phyloP scores from a whole-genome alignment of 2,888 invertebrate species.

The Melanostoma scalare region DNA sequence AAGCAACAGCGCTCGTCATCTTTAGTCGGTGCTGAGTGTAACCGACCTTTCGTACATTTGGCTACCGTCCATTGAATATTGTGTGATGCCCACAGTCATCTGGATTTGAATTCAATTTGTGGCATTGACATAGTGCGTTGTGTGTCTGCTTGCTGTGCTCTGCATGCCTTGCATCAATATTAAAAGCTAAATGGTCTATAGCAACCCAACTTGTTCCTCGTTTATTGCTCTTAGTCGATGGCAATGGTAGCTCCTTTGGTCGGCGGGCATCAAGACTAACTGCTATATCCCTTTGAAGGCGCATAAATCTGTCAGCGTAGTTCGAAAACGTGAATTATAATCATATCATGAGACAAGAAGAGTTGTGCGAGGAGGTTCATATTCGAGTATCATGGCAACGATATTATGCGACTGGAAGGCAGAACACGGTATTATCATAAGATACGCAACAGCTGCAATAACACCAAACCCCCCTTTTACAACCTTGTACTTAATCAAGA shows the following conservation, averaged over 20 bases:
- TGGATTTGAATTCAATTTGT: constrained; percentile 72
- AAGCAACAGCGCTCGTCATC: constrained; percentile 25
- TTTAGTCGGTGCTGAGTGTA: constrained; percentile 38
- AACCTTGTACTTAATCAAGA: not conserved
- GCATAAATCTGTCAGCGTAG: constrained; percentile 70
- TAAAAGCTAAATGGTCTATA: constrained; percentile 60
- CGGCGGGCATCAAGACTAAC: constrained; percentile 28
- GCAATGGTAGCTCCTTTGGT: not conserved
- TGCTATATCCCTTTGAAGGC: constrained; percentile 53
- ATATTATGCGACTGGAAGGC: not conserved
- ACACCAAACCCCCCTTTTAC: constrained; percentile 10
- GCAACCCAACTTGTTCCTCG: constrained; percentile 14
- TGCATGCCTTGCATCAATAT: constrained; percentile 62
- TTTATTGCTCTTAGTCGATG: not conserved
- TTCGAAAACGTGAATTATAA: constrained; percentile 48
- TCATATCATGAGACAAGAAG: constrained; percentile 14
- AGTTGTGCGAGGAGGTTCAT: not conserved
- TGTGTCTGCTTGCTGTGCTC: constrained; percentile 59
- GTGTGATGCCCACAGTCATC: constrained; percentile 61
- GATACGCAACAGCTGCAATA: constrained; percentile 56
- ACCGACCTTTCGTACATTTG: constrained; percentile 63
- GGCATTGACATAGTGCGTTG: constrained; percentile 71
- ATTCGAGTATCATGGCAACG: not conserved
- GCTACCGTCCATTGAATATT: constrained; percentile 58
- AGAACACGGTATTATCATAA: constrained; percentile 37